Evolutionary conservation across 2,888 invertebrate species (phyloP).

Genomic region (Eugnorisma glareosa): DNA sequence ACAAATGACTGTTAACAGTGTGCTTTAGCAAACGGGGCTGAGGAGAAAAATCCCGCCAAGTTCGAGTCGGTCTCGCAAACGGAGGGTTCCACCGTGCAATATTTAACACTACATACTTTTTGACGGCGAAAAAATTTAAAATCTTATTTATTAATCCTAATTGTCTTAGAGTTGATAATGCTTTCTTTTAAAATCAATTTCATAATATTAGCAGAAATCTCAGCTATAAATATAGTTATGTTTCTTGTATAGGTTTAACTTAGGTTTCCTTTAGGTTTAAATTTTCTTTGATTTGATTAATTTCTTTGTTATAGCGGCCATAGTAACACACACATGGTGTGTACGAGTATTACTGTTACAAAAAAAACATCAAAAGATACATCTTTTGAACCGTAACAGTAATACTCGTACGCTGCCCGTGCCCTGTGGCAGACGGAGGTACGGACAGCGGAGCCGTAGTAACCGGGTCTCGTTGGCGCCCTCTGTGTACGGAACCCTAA

Average conservation of each 20-base stretch:
- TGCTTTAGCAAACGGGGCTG: slow-evolving; percentile 40
- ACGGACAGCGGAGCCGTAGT: neutral
- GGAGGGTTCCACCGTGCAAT: neutral
- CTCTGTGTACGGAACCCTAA: neutral
- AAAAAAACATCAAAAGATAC: neutral
- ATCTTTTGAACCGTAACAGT: too few relatives aligned
- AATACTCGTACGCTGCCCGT: too few relatives aligned
- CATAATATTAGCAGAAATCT: too few relatives aligned
- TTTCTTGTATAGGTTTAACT: too few relatives aligned
- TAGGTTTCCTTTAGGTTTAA: neutral
- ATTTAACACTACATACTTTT: neutral
- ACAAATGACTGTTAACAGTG: slow-evolving; percentile 58
- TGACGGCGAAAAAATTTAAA: neutral
- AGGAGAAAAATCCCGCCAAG: slow-evolving; percentile 1
- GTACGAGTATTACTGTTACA: neutral
- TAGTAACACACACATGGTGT: neutral
- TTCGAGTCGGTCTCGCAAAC: neutral
- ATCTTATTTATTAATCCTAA: too few relatives aligned
- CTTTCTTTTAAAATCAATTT: too few relatives aligned
- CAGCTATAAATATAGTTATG: too few relatives aligned
- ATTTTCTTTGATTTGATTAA: neutral
- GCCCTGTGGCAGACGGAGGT: neutral
- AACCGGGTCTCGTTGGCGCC: neutral
- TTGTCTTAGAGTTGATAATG: too few relatives aligned
- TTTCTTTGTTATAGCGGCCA: neutral